Conservation (phyloP, 1,140 invertebrate genomes). For the Cyrtorhinus lividipennis region DNA sequence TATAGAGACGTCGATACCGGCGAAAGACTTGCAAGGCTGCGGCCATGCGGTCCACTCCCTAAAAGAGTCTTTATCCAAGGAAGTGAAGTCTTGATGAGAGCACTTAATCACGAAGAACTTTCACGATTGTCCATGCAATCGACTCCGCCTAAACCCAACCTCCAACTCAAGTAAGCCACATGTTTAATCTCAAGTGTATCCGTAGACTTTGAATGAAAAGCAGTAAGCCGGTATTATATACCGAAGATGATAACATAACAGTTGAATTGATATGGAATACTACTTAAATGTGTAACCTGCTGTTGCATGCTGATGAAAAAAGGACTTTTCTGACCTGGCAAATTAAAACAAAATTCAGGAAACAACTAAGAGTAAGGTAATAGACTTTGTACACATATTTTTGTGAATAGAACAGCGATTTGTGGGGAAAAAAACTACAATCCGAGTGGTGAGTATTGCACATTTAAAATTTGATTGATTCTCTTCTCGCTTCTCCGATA, state of each 20-base stretch:
- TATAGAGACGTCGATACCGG: constrained; percentile 33
- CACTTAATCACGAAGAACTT: constrained; percentile 17
- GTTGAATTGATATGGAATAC: not conserved
- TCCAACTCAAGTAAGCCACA: constrained; percentile 12
- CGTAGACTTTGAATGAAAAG: not conserved
- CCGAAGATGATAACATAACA: not conserved
- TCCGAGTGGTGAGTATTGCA: no score
- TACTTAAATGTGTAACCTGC: not conserved
- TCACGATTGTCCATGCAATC: constrained; percentile 14
- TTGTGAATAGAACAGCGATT: no score
- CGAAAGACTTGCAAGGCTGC: constrained; percentile 30
- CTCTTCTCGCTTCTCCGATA: no score
- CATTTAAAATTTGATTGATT: no score
- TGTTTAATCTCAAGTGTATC: not conserved
- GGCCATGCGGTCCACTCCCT: constrained; percentile 16
- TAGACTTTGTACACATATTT: no score
- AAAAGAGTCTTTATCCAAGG: constrained; percentile 20
- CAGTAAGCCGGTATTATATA: not conserved
- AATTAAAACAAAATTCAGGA: not conserved
- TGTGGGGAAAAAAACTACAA: no score
- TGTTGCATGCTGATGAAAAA: not conserved
- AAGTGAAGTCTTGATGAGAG: constrained; percentile 8
- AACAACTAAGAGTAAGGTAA: constrained; percentile 2
- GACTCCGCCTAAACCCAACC: not conserved
- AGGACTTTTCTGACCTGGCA: constrained; percentile 1